Base-by-base conservation (phyloP, 2,113 vertebrate species). In the Cyrtonyx montezumae region DNA sequence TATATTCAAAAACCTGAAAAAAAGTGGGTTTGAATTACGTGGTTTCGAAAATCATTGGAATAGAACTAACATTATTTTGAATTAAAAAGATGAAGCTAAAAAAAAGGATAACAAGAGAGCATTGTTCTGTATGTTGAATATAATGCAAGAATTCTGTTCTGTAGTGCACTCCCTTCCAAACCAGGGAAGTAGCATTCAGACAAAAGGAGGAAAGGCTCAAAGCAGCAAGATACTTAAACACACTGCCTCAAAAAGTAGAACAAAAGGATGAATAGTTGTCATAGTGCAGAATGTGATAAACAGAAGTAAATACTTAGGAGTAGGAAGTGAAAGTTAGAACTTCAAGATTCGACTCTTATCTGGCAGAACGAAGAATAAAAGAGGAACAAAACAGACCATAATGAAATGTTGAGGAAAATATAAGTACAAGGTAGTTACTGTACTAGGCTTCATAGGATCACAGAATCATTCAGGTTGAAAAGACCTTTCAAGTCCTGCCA, bases 11-110 rank as follows among this genome's bases (percentile, higher is more conserved):
- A 53, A 0, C 7, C 22, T 30, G 9, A 37, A 83, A 87, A 40
- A 0, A 1, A 3, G 53, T 0, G 0, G 7, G 8, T 77, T 71
- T 70, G 40, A 96, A 91, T 58, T 36, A 34, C 26, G 40, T 0
- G 2, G 6, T 58, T 85, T 79, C 77, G 23, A 74, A 83, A 88
- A 59, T 1, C 0, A 11, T 22, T 4, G 11, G 9, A 28, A 78
- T 7, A 56, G 6, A 55, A 77, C 2, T 13, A 1, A 37, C 77
- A 66, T 23, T 4, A 40, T n/a, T 83, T 40, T 77, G 8, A 84
- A 37, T 16, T 1, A 28, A 67, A 55, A 49, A 70, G 23, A 1
- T 26, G 7, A 55, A 83, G 25, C n/a, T 48, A 45, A 56, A 68
- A 48, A 37, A 32, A 23, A 17, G 6, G 6, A 40, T 1, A 76